phyloP scores from a whole-genome alignment of 2,888 invertebrate genomes.

The Bombyx huttoni region DNA sequence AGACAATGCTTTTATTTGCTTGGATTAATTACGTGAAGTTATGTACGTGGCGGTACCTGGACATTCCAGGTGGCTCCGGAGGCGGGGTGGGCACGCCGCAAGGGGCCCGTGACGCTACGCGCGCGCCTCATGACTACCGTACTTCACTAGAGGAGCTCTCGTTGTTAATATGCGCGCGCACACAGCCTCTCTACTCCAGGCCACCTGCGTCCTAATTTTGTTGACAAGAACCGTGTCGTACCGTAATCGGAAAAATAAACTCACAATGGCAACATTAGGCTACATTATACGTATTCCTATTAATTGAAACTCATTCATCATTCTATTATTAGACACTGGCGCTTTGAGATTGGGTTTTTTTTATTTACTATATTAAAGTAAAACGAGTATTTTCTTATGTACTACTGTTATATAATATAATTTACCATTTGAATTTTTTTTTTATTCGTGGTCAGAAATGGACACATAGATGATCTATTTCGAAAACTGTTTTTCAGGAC shows the following conservation, averaged over 20 bases:
- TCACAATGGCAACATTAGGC: too few relatives aligned
- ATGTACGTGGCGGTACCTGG: not conserved
- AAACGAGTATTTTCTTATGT: too few relatives aligned
- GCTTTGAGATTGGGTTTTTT: too few relatives aligned
- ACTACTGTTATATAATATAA: too few relatives aligned
- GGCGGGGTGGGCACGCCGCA: constrained; percentile 81
- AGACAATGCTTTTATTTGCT: too few relatives aligned
- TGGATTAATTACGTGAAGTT: not conserved
- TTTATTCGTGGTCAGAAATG: too few relatives aligned
- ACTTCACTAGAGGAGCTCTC: constrained; percentile 16
- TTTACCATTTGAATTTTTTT: too few relatives aligned
- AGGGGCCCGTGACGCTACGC: constrained; percentile 71
- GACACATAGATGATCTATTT: too few relatives aligned
- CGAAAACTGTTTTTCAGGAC: too few relatives aligned
- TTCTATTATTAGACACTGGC: too few relatives aligned
- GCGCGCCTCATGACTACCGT: constrained; percentile 66
- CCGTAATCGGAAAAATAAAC: not conserved
- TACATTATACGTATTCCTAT: too few relatives aligned
- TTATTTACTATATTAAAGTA: too few relatives aligned
- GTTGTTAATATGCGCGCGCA: constrained; percentile 36
- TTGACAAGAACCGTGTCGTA: not conserved
- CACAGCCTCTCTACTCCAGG: constrained; percentile 53
- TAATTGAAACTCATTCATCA: not conserved
- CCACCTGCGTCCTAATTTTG: constrained; percentile 39
- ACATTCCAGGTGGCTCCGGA: constrained; percentile 84